A percentile compares a stretch with the other conserved stretches of the same genome.
phyloP scores from a whole-genome alignment of 2,888 invertebrate genomes.

The Xestia c-nigrum region DNA sequence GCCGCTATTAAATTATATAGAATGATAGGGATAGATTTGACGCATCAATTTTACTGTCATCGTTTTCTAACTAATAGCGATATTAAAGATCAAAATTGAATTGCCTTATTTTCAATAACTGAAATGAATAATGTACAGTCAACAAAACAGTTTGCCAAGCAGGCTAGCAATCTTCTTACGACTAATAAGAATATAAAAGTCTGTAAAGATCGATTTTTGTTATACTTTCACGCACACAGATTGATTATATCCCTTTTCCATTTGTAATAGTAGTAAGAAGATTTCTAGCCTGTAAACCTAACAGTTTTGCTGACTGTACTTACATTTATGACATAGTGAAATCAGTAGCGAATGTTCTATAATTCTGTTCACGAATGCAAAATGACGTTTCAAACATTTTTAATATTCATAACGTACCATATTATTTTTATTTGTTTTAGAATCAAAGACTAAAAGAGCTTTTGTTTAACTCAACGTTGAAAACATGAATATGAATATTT shows the following conservation, averaged over 20 bases:
- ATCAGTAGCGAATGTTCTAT: neutral
- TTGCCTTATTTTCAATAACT: neutral
- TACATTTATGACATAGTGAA: neutral
- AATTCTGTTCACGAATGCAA: neutral
- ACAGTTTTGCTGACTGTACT: too few species aligned
- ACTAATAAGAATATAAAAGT: too few species aligned
- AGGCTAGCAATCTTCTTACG: too few species aligned
- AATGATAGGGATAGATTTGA: slow-evolving; percentile 23
- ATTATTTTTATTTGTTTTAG: slow-evolving; percentile 4
- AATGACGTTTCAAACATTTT: neutral
- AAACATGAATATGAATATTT: slow-evolving; percentile 10
- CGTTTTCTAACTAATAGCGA: slow-evolving; percentile 6
- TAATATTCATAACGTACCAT: neutral
- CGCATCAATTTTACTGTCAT: slow-evolving; percentile 31
- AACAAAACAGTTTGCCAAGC: too few species aligned
- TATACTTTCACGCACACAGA: too few species aligned
- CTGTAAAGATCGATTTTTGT: too few species aligned
- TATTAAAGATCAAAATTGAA: neutral
- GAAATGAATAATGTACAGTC: too few species aligned
- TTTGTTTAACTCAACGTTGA: neutral
- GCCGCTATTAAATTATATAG: slow-evolving; percentile 48
- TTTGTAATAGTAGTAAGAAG: too few species aligned
- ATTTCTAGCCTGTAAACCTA: too few species aligned
- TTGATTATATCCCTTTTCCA: too few species aligned
- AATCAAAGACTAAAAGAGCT: neutral